Base-by-base conservation (phyloP, 2,113 vertebrate species). In the Solenodon paradoxus region DNA sequence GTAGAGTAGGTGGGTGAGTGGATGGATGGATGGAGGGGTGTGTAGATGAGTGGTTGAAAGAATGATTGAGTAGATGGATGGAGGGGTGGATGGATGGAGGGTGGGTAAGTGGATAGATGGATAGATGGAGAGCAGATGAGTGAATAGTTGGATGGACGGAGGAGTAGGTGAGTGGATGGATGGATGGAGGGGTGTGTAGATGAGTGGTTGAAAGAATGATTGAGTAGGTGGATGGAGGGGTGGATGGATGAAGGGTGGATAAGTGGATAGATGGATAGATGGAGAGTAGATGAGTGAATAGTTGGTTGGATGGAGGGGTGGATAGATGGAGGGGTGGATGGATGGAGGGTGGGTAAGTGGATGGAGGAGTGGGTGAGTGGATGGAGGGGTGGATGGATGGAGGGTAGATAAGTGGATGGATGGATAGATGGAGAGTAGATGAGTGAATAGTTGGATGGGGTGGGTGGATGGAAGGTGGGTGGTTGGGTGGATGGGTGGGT, bases 341-440 rank as follows among this genome's bases (percentile, higher is more conserved):
- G 20, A 10, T 30, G 28, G 35, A 32, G 3, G 1, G 1, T 9
- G n/a, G n/a, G n/a, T n/a, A n/a, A n/a, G n/a, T n/a, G n/a, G n/a
- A n/a, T n/a, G n/a, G n/a, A n/a, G 3, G 61, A 11, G 9, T 63
- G 32, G 3, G 28, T 19, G 13, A 9, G 15, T 9, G 55, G 49
- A 61, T 49, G n/a, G n/a, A n/a, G 12, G 13, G 24, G 4, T 13
- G 79, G 26, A 8, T 26, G 32, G 9, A 12, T 10, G 40, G 42
- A 64, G 13, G 24, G 7, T 13, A 8, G n/a, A 24, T 1, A 59
- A n/a, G n/a, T n/a, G n/a, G n/a, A 20, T n/a, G 24, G 4, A 22
- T 22, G 47, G 61, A 6, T 9, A 72, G 32, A 0, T 19, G 28
- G 42, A 2, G 47, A 17, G 45, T 47, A 19, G n/a, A 0, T 20